Evolutionary conservation across 2,797 vertebrate species (phyloP), one percentile per base, ranked within the genome.

Genomic region (Zenarchopterus dispar): DNA sequence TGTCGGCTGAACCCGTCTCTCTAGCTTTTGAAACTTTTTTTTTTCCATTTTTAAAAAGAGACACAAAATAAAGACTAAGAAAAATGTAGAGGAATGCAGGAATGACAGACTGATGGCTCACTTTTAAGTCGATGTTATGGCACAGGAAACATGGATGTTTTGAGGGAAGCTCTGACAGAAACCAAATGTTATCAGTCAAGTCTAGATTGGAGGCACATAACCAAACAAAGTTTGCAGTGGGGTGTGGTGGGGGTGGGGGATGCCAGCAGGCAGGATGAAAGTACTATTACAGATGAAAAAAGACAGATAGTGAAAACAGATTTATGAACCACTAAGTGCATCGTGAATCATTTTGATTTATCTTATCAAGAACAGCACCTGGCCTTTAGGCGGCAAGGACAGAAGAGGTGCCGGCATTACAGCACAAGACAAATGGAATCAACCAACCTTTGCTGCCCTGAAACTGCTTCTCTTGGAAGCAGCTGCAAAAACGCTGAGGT

Each of bases 331-430:
- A 60, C 51, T 7, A 54, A 78, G 82, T 84, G 62, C 6, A 45
- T 18, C 10, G 62, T 76, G 78, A 73, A 88, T 85, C 81, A 84
- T 71, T 85, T 70, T 75, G 81, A 88, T 89, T 87, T 65, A 86
- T 86, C 84, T 87, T 86, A 85, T 89, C 84, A 77, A 81, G 81
- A 86, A 78, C 63, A 73, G 48, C 82, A 88, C 84, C 84, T 88
- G 84, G 82, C 82, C 82, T 86, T 83, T 77, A 72, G 72, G 80
- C 76, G 81, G 67, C 77, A 76, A 86, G 82, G 86, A 88, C 82
- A 76, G 65, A 70, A 45, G 73, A 76, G 78, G 78, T 64, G 47
- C 67, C 52, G 65, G 77, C 75, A 55, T 75, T 70, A 79, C 69
- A 75, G 77, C 75, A 55, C 72, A 57, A 85, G 81, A 88, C 77